Evolutionary conservation across 2,113 vertebrate species (phyloP), one percentile per base, ranked within the genome.

Genomic region (Brachirus orientalis): DNA sequence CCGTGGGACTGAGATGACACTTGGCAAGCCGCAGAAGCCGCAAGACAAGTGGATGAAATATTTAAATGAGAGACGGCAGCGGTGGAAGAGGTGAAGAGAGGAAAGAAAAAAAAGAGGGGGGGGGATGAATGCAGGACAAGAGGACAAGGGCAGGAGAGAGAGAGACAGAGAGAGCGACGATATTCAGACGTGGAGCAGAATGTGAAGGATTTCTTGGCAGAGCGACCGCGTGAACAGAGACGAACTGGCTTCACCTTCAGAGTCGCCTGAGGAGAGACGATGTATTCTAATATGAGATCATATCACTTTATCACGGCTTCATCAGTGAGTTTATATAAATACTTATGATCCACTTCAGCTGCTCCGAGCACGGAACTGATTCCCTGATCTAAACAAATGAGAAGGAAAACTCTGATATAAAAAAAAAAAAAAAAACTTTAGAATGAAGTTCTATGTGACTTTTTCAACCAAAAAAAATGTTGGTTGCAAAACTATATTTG

Each of bases 1-100:
- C 89, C 91, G 93, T 59, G 91, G 94, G 93, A 95, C 94, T 93
- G 93, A 95, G 94, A 95, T 95, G 95, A 95, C 95, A 93, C 92
- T 93, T 94, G 93, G 63, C 92, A 75, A 81, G 82, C 94, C 85
- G 91, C 93, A 92, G 93, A 92, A 87, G 90, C 93, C 90, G 92
- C 93, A 85, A 96, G 94, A 96, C 94, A 95, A 95, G 91, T 86
- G 68, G 92, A 96, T 98, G 90, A 98, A 98, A 98, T 97, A 98
- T 98, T 98, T 95, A 93, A 84, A 90, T 86, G 67, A 85, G 94
- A 94, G 93, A 93, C 94, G 93, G 94, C 92, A 92, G 91, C 89
- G 88, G 37, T 56, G 74, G 57, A 59, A 67, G 67, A 72, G 84
- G 77, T 70, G 93, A 93, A 92, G 92, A 93, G 92, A 90, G 89